A percentile compares a stretch with the other conserved stretches of the same genome.
phyloP scores from a whole-genome alignment of 1,140 invertebrate genomes.

The Drosophila ambigua region DNA sequence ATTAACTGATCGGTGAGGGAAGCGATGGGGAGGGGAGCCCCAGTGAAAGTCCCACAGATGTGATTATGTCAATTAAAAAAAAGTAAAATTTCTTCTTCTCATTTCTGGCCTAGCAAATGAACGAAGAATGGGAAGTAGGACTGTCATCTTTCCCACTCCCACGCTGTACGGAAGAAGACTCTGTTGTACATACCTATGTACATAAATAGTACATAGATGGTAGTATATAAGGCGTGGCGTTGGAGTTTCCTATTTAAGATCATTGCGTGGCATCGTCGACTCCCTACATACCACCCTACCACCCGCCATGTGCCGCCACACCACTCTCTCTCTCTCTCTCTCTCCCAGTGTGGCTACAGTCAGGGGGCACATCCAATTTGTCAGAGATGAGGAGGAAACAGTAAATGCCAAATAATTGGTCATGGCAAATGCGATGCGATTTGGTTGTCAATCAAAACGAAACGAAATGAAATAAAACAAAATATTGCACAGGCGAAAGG shows the following conservation, averaged over 20 bases:
- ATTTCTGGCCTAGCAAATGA: background rate
- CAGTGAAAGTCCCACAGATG: slow-evolving; percentile 68
- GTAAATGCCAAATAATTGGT: slow-evolving; percentile 57
- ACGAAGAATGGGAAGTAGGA: background rate
- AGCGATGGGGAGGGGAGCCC: background rate
- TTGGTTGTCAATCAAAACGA: slow-evolving; percentile 40
- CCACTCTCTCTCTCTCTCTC: background rate
- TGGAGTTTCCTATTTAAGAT: too few relatives aligned
- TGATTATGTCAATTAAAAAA: slow-evolving; percentile 63
- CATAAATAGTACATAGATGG: too few relatives aligned
- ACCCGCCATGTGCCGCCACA: background rate
- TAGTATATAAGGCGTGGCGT: too few relatives aligned
- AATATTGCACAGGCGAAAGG: slow-evolving; percentile 23
- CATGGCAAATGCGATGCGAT: slow-evolving; percentile 49
- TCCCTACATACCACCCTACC: background rate
- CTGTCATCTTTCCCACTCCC: slow-evolving; percentile 4
- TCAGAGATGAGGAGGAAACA: slow-evolving; percentile 37
- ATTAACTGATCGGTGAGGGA: too few relatives aligned
- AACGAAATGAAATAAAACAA: background rate
- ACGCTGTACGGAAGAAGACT: background rate
- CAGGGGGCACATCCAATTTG: slow-evolving; percentile 40
- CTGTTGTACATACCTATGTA: too few relatives aligned
- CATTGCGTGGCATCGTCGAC: too few relatives aligned
- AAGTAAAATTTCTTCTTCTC: slow-evolving; percentile 1
- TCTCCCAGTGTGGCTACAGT: slow-evolving; percentile 12